Evolutionary conservation across 1,140 invertebrate species (phyloP).

Genomic region (Polypedilum vanderplanki): DNA sequence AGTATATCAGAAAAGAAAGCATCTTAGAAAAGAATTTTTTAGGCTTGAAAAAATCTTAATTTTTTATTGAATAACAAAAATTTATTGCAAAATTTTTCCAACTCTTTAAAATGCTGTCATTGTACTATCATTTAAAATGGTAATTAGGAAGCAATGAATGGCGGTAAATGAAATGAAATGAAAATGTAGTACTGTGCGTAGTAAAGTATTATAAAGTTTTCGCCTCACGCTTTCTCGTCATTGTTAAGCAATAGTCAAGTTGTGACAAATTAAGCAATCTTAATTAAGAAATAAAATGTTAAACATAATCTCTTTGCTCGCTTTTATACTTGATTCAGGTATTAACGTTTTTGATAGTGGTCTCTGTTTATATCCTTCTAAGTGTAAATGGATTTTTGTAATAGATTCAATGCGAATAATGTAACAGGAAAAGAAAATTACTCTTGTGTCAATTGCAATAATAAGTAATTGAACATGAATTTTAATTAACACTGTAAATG

Average conservation of each 20-base stretch:
- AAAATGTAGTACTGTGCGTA: neutral
- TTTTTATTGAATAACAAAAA: neutral
- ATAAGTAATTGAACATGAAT: too few relatives aligned
- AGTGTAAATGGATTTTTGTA: too few relatives aligned
- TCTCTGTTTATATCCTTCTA: too few relatives aligned
- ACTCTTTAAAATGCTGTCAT: neutral
- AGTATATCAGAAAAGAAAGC: neutral
- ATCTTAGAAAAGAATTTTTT: neutral
- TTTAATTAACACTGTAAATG: too few relatives aligned
- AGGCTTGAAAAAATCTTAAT: neutral
- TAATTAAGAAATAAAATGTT: neutral
- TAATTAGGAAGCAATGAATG: neutral
- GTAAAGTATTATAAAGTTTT: neutral
- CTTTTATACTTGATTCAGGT: too few relatives aligned
- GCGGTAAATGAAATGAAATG: neutral
- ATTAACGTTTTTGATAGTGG: too few relatives aligned
- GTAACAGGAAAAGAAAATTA: too few relatives aligned
- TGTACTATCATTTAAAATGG: neutral
- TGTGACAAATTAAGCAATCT: neutral
- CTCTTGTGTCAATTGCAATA: too few relatives aligned
- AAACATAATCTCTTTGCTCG: too few relatives aligned
- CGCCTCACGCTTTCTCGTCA: neutral
- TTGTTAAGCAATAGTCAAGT: neutral
- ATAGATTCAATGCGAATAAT: too few relatives aligned
- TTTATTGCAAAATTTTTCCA: neutral